Evolutionary conservation across 2,888 invertebrate species (phyloP).

Genomic region (Catonia carolina): DNA sequence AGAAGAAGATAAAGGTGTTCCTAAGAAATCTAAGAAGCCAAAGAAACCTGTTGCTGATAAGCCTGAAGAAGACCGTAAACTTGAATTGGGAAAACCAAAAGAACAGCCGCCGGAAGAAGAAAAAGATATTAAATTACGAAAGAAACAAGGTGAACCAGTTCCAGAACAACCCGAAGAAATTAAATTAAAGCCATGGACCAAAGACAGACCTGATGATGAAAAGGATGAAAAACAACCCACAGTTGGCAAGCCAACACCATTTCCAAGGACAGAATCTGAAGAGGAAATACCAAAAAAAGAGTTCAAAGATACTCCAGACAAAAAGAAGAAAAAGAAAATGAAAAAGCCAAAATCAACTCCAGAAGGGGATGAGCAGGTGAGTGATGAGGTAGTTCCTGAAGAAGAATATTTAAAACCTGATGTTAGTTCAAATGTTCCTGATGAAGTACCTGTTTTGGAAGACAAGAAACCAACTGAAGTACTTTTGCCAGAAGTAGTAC

Average conservation of each 20-base stretch:
- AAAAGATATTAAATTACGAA: conserved; percentile 41
- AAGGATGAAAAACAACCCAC: conserved; percentile 31
- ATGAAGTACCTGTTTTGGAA: neutral
- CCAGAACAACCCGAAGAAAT: conserved; percentile 41
- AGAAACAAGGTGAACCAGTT: conserved; percentile 41
- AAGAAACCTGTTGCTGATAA: conserved; percentile 24
- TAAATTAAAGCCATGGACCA: conserved; percentile 39
- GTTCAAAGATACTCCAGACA: conserved; percentile 29
- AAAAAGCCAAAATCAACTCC: neutral
- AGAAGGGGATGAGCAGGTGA: too few species aligned
- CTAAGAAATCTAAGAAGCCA: conserved; percentile 30
- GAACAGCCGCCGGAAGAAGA: conserved; percentile 33
- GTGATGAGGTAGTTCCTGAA: too few species aligned
- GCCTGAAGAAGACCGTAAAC: conserved; percentile 28
- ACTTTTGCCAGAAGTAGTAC: too few species aligned
- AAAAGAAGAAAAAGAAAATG: conserved; percentile 25
- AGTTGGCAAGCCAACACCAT: conserved; percentile 38
- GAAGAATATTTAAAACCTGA: neutral
- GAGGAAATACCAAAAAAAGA: conserved; percentile 31
- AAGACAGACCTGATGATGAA: conserved; percentile 36
- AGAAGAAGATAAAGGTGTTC: conserved; percentile 18
- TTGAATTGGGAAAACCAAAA: conserved; percentile 30
- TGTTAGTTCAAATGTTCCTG: neutral
- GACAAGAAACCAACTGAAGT: too few species aligned
- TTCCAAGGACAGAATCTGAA: conserved; percentile 36